Evolutionary conservation across 2,113 vertebrate genomes (phyloP).

Genomic region (Arenaria interpres): DNA sequence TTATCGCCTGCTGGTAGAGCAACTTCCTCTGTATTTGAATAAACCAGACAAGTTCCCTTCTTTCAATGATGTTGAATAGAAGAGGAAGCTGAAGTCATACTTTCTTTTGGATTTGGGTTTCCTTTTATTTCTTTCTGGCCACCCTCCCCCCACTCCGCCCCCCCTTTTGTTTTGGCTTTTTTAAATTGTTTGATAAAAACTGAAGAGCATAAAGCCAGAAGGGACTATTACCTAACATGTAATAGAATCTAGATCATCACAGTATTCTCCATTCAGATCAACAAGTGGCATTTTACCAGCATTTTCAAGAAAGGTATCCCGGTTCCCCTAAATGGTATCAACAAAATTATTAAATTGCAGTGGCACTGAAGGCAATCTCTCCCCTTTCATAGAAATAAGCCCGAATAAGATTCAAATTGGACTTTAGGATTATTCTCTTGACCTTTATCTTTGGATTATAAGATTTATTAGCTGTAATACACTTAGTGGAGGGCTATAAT

Average conservation of each 20-base stretch:
- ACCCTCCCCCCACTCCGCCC: too few species aligned
- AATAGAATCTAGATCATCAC: background rate
- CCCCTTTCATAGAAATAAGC: background rate
- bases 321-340: background rate
- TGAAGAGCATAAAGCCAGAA: background rate
- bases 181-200: background rate
- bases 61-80: background rate
- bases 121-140: background rate
- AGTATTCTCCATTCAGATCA: background rate
- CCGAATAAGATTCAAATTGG: constrained; percentile 6
- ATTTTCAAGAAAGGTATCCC: background rate
- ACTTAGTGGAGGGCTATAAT: background rate
- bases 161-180: background rate
- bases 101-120: background rate
- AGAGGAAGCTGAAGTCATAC: constrained; percentile 20
- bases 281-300: background rate
- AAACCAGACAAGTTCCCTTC: background rate
- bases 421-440: constrained; percentile 31
- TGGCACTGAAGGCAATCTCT: background rate
- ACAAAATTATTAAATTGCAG: background rate
- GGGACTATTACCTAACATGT: background rate
- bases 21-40: background rate
- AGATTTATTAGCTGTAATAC: constrained; percentile 48
- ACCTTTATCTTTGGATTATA: constrained; percentile 46
- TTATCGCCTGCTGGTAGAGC: background rate